Evolutionary conservation across 2,888 invertebrate species (phyloP).

Genomic region (Cataglyphis cursor): DNA sequence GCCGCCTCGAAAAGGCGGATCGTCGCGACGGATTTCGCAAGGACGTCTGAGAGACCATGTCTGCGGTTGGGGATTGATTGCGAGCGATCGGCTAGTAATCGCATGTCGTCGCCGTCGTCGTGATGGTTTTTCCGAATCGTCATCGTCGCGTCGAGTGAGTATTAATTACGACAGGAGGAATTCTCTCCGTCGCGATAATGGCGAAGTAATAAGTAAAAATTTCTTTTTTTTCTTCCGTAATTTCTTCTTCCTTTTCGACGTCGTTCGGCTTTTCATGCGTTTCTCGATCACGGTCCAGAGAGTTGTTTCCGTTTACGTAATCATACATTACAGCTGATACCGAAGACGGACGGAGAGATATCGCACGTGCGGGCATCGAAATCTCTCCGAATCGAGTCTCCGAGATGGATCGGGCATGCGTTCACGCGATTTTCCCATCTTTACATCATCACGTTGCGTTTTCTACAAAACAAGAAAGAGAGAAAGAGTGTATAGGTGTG

Average conservation of each 20-base stretch:
- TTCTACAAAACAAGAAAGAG: neutral
- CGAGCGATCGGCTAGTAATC: constrained; percentile 30
- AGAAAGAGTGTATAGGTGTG: neutral
- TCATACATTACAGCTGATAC: neutral
- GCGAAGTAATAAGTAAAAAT: neutral
- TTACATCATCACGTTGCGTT: neutral
- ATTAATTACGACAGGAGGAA: neutral
- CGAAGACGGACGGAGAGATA: constrained; percentile 6
- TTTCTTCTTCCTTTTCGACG: neutral
- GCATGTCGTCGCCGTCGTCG: neutral
- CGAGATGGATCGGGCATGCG: neutral
- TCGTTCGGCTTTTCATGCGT: neutral
- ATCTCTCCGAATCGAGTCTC: constrained; percentile 57
- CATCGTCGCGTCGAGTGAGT: neutral
- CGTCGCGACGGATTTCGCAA: constrained; percentile 28
- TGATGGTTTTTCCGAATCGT: constrained; percentile 12
- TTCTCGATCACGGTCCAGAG: neutral
- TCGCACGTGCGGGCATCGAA: constrained; percentile 71
- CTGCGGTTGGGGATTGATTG: constrained; percentile 28
- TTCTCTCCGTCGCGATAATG: neutral
- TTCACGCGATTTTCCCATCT: neutral
- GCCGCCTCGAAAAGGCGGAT: neutral
- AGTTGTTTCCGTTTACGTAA: constrained; percentile 64
- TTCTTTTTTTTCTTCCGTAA: neutral
- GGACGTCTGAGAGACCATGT: constrained; percentile 20